These are phyloP conservation scores for Tragelaphus strepsiceros DNA, from an alignment of 2,113 vertebrate species.

Conservation along the genomic window DNA sequence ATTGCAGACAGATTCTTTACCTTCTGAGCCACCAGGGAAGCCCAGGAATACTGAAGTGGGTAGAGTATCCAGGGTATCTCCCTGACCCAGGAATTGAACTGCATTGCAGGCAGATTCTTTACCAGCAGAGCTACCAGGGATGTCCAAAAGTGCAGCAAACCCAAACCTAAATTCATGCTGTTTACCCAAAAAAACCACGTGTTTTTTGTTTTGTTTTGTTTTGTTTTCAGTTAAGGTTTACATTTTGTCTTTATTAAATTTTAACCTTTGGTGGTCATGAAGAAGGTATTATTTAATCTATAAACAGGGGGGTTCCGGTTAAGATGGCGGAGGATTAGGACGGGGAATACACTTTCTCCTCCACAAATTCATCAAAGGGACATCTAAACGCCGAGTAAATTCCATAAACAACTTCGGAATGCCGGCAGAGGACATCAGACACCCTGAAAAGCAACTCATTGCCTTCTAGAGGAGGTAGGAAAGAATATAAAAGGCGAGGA, in stretches of 20 bases:
- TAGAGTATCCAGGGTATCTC: background rate
- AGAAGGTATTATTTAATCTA: background rate
- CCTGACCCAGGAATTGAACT: background rate
- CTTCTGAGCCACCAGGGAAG: background rate
- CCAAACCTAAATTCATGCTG: background rate
- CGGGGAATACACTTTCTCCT: too few species aligned
- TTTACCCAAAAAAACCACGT: background rate
- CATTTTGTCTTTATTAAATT: background rate
- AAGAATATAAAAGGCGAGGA: too few species aligned
- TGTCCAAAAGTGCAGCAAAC: background rate
- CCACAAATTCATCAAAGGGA: too few species aligned
- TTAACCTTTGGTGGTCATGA: background rate
- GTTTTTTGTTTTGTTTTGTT: too few species aligned
- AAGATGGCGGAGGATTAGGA: too few species aligned
- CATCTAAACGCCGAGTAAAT: too few species aligned
- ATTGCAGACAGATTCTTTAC: background rate
- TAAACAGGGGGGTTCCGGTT: too few species aligned
- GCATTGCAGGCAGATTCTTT: background rate
- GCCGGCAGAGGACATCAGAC: too few species aligned
- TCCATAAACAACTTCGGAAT: too few species aligned
- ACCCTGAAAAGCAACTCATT: too few species aligned
- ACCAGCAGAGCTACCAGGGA: background rate
- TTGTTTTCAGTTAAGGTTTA: background rate
- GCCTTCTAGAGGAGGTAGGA: too few species aligned
- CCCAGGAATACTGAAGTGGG: background rate